Conservation (phyloP, 2,888 invertebrate genomes). For the Gnatocerus cornutus region DNA sequence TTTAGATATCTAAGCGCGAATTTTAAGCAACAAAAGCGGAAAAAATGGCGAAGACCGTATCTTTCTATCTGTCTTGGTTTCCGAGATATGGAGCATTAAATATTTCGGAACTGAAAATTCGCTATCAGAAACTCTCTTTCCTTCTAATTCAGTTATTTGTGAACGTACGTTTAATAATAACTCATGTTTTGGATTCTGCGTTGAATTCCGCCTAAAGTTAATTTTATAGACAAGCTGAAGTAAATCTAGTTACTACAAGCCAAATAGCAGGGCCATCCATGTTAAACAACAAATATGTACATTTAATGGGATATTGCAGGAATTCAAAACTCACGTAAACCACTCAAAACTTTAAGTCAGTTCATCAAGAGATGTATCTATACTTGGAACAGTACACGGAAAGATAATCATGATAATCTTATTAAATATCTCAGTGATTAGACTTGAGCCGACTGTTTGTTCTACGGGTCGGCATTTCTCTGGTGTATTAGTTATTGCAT, state of each 20-base stretch:
- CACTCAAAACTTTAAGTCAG: neutral
- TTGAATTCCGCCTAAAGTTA: no score
- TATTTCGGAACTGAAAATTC: no score
- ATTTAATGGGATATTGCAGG: conserved; percentile 15
- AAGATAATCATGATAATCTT: conserved; percentile 27
- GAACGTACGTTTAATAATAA: no score
- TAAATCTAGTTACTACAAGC: neutral
- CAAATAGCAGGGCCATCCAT: conserved; percentile 19
- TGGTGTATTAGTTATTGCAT: conserved; percentile 25
- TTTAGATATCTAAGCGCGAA: no score
- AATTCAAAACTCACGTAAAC: conserved; percentile 20
- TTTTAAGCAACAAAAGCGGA: no score
- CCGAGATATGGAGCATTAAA: no score
- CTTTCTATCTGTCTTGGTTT: no score
- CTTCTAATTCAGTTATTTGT: no score
- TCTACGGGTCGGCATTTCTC: conserved; percentile 16
- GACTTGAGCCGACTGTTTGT: conserved; percentile 22
- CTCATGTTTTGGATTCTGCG: no score
- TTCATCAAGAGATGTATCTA: neutral
- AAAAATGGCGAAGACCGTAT: no score
- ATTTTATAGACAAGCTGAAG: conserved; percentile 8
- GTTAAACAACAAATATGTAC: conserved; percentile 28
- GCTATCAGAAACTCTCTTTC: no score
- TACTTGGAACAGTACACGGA: neutral
- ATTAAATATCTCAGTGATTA: conserved; percentile 27